phyloP scores from a whole-genome alignment of 2,113 vertebrate species.

The Rissa tridactyla region DNA sequence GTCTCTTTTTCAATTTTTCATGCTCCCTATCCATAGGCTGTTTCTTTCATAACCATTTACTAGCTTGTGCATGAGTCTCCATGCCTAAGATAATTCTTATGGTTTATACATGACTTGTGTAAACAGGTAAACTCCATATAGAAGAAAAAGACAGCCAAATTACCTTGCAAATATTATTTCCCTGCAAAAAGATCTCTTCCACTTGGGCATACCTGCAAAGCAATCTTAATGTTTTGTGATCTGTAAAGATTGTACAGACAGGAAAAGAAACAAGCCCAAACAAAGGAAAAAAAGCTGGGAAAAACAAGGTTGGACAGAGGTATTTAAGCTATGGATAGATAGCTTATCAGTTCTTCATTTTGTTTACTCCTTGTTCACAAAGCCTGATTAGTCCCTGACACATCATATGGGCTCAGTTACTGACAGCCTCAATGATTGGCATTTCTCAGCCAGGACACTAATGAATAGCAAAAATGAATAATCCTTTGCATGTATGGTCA shows the following conservation, averaged over 20 bases:
- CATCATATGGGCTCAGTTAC: background rate
- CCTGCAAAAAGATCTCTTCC: background rate
- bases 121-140: background rate
- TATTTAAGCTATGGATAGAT: background rate
- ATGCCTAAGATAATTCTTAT: background rate
- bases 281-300: background rate
- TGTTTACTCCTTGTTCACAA: background rate
- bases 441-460: background rate
- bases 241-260: background rate
- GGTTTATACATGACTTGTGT: background rate
- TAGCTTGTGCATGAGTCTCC: background rate
- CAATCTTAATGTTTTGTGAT: background rate
- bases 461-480: background rate
- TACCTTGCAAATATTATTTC: background rate
- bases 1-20: constrained; percentile 21
- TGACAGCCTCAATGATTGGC: background rate
- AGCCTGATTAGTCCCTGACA: background rate
- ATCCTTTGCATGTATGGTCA: background rate
- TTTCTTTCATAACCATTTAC: constrained; percentile 10
- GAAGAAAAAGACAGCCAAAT: background rate
- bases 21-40: background rate
- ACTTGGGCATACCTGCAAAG: background rate
- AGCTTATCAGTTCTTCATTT: background rate
- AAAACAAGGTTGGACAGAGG: background rate
- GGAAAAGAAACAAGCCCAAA: background rate